Evolutionary conservation across 2,888 invertebrate genomes (phyloP).

Genomic region (Zonitis immaculata): DNA sequence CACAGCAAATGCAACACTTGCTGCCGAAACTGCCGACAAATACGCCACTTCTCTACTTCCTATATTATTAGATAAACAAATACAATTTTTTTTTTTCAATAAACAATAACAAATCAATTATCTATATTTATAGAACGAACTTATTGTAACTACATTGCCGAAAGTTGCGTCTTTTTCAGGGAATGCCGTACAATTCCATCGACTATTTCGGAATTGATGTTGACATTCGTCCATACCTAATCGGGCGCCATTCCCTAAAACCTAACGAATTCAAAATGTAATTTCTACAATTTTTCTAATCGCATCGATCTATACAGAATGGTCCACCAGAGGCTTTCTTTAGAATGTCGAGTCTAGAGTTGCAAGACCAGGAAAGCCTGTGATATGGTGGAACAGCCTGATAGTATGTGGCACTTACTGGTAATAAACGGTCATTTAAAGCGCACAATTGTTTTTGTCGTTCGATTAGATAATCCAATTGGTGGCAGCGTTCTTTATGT

Average conservation of each 20-base stretch:
- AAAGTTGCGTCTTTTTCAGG: constrained; percentile 66
- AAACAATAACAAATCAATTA: too few relatives aligned
- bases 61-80: too few relatives aligned
- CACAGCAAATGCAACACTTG: constrained; percentile 83
- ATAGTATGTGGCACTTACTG: too few relatives aligned
- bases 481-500: constrained; percentile 65
- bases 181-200: constrained; percentile 86
- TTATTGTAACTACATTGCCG: constrained; percentile 76
- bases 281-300: too few relatives aligned
- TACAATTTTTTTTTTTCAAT: too few relatives aligned
- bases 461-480: constrained; percentile 65
- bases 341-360: too few relatives aligned
- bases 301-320: too few relatives aligned
- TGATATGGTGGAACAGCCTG: too few relatives aligned
- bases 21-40: constrained; percentile 82
- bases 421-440: constrained; percentile 65
- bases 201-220: constrained; percentile 77
- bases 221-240: constrained; percentile 88
- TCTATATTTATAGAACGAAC: constrained; percentile 62
- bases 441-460: constrained; percentile 72
- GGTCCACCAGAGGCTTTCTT: too few relatives aligned
- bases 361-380: too few relatives aligned
- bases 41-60: constrained; percentile 88
- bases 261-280: too few relatives aligned
- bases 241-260: constrained; percentile 73